A percentile compares a stretch with the other conserved stretches of the same genome.
These are phyloP conservation scores for Eupithecia dodoneata DNA, from an alignment of 2,888 invertebrate genomes.

Conservation along the genomic window DNA sequence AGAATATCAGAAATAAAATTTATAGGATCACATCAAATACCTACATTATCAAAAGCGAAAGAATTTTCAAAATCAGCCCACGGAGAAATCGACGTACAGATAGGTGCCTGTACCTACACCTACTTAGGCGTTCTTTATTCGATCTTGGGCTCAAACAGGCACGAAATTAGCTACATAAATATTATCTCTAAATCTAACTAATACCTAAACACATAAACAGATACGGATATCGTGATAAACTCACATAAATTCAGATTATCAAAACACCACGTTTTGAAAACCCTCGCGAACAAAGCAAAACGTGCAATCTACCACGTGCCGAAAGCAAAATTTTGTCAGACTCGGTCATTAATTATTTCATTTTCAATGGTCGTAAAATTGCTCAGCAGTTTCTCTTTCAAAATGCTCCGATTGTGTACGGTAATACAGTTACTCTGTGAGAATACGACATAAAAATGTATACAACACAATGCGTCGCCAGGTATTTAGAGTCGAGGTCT, in stretches of 20 bases:
- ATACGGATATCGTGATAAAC: not conserved
- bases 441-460: constrained; percentile 1
- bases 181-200: not conserved
- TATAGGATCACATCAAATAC: no score
- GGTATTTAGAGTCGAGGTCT: constrained; percentile 16
- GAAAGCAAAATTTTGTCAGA: constrained; percentile 7
- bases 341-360: not conserved
- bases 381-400: constrained; percentile 31
- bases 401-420: constrained; percentile 25
- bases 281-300: not conserved
- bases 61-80: no score
- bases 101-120: no score
- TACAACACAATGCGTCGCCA: constrained; percentile 20
- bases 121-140: not conserved
- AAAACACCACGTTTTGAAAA: constrained; percentile 7
- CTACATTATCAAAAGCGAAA: no score
- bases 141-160: not conserved
- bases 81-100: no score
- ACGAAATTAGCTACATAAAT: not conserved
- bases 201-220: not conserved
- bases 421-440: constrained; percentile 33
- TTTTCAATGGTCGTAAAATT: constrained; percentile 19
- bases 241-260: not conserved
- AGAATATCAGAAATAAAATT: no score
- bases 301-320: constrained; percentile 11